Evolutionary conservation across 2,113 vertebrate genomes (phyloP), one percentile per base, ranked within the genome.

Genomic region (Nannospalax galili): DNA sequence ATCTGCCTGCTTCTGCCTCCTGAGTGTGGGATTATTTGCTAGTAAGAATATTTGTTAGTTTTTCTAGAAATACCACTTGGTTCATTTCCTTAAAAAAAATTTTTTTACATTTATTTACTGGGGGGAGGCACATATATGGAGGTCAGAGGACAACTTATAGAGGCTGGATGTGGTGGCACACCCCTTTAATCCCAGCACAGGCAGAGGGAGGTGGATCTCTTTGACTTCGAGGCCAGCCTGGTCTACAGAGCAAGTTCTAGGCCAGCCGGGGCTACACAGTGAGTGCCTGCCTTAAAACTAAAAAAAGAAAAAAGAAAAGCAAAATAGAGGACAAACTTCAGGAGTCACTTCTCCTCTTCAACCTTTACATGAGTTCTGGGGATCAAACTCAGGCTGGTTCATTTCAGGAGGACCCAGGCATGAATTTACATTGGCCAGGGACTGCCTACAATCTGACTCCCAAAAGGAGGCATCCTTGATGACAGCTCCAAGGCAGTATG

Each of bases 41-140:
- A 96, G 67, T 65, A 94, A 95, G 86, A 98, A 97, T 94, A 98
- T 98, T 96, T 98, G 96, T 94, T 96, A 15, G 91, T 97, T 98
- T 96, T 95, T 95, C 91, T 81, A 96, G 84, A 89, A 98, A 97
- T 73, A 96, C 95, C 96, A 98, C 94, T 97, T 97, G 97, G 96
- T 91, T 78, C 67, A 79, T 58, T 79, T 79, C 32, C n/a, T 56
- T 35, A 32, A 78, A 77, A 77, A 80, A 60, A 79, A 79, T 52
- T 79, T n/a, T 79, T 40, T 40, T 62, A 6, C 24, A 30, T 67
- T 67, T 37, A 37, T 60, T 62, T 81, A 40, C n/a, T 60, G 28
- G 60, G 79, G 37, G 12, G 56, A 48, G 79, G 9, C 56, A 62
- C 40, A 19, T 28, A 81, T 40, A 14, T 60, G 7, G 79, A 28